Evolutionary conservation across 2,888 invertebrate species (phyloP).

Genomic region (Drosophila greeni): DNA sequence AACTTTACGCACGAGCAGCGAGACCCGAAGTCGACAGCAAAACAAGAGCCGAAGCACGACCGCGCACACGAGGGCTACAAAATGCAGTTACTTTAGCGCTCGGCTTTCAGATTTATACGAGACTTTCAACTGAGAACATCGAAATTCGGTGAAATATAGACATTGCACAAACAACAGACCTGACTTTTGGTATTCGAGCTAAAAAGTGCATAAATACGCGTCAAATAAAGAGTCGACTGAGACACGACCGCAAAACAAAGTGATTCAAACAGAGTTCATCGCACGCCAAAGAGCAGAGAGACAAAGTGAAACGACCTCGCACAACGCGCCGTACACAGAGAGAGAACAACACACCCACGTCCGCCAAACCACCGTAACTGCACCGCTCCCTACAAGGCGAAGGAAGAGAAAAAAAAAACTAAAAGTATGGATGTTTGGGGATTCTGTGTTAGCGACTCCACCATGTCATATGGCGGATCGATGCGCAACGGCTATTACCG

Average conservation of each 20-base stretch:
- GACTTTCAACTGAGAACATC: slow-evolving; percentile 51
- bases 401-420: slow-evolving; percentile 15
- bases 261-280: slow-evolving; percentile 62
- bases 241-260: slow-evolving; percentile 36
- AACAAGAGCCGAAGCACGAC: slow-evolving; percentile 44
- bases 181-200: slow-evolving; percentile 42
- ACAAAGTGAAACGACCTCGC: slow-evolving; percentile 70
- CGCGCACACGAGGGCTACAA: slow-evolving; percentile 51
- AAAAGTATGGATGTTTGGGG: slow-evolving; percentile 80
- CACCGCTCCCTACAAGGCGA: slow-evolving; percentile 26
- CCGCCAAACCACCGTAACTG: slow-evolving; percentile 20
- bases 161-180: slow-evolving; percentile 46
- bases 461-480: slow-evolving; percentile 80
- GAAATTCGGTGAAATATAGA: slow-evolving; percentile 21
- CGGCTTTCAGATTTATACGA: slow-evolving; percentile 64
- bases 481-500: slow-evolving; percentile 79
- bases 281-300: slow-evolving; percentile 57
- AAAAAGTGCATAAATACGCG: slow-evolving; percentile 40
- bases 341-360: slow-evolving; percentile 36
- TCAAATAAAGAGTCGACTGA: slow-evolving; percentile 37
- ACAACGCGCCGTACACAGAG: slow-evolving; percentile 59
- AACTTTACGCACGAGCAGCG: slow-evolving; percentile 46
- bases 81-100: slow-evolving; percentile 58
- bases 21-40: slow-evolving; percentile 49
- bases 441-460: slow-evolving; percentile 81